These are phyloP conservation scores for Clanis bilineata DNA, from an alignment of 2,888 invertebrate species.

Conservation along the genomic window DNA sequence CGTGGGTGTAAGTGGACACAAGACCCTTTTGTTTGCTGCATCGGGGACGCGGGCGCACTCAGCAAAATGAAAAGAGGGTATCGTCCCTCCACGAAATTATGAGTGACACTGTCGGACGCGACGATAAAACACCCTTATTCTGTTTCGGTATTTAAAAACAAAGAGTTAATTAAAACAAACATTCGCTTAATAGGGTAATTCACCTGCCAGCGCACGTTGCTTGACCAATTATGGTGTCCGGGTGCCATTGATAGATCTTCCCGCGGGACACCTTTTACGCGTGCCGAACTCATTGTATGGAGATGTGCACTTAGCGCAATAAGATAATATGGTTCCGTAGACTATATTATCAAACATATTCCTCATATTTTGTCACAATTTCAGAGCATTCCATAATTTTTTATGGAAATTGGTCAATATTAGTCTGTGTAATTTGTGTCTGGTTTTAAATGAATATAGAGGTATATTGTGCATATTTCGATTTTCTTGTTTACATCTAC, in stretches of 20 bases:
- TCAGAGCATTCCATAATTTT: background rate
- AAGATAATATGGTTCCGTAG: background rate
- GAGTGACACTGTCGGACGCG: slow-evolving; percentile 7
- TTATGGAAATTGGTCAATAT: background rate
- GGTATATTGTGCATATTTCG: no score
- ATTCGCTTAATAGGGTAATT: slow-evolving; percentile 52
- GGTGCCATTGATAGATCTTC: slow-evolving; percentile 62
- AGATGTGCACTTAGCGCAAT: slow-evolving; percentile 12
- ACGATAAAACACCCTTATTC: background rate
- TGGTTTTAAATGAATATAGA: no score
- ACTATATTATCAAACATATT: background rate
- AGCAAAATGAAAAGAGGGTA: slow-evolving; percentile 75
- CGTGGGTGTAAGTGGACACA: slow-evolving; percentile 69
- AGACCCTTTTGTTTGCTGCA: slow-evolving; percentile 75
- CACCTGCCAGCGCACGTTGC: slow-evolving; percentile 61
- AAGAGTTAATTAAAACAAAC: slow-evolving; percentile 36
- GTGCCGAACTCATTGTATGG: slow-evolving; percentile 43
- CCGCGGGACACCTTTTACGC: slow-evolving; percentile 55
- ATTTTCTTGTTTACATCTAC: no score
- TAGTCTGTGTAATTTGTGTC: no score
- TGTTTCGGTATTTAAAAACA: slow-evolving; percentile 18
- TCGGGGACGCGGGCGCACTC: slow-evolving; percentile 75
- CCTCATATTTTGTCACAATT: background rate
- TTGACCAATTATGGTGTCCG: slow-evolving; percentile 60
- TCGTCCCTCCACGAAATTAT: slow-evolving; percentile 46